Conservation (phyloP, 1,140 invertebrate genomes). For the Coenobita brevimanus region DNA sequence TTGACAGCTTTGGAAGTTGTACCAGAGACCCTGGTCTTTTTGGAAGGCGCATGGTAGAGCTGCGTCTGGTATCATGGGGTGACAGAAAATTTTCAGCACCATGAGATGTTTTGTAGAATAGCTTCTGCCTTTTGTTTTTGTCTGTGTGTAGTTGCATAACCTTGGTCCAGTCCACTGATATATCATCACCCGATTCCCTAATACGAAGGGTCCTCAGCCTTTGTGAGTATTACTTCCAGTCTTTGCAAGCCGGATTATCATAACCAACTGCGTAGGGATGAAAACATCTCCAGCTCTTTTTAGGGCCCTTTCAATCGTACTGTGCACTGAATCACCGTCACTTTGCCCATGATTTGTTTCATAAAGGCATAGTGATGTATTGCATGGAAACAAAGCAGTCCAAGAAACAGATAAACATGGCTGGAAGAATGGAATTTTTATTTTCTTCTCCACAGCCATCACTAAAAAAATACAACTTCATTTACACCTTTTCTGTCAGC, state of each 20-base stretch:
- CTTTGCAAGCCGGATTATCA: constrained; percentile 30
- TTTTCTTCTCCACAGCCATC: constrained; percentile 26
- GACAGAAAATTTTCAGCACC: constrained; percentile 1
- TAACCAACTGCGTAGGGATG: constrained; percentile 31
- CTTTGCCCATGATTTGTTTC: constrained; percentile 19
- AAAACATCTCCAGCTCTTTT: constrained; percentile 20
- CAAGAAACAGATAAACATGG: constrained; percentile 30
- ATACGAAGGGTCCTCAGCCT: constrained; percentile 9
- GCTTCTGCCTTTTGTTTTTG: constrained; percentile 27
- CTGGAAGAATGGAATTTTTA: constrained; percentile 27
- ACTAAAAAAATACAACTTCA: constrained; percentile 14
- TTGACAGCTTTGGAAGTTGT: constrained; percentile 21
- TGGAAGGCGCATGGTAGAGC: not conserved
- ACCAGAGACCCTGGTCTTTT: not conserved
- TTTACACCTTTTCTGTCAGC: too few relatives aligned
- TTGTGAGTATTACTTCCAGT: constrained; percentile 35
- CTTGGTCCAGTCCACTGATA: constrained; percentile 38
- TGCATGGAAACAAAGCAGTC: constrained; percentile 4
- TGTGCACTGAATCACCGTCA: constrained; percentile 12
- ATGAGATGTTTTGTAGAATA: constrained; percentile 24
- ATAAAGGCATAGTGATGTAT: constrained; percentile 5
- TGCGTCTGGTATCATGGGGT: constrained; percentile 16
- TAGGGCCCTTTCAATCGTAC: constrained; percentile 6
- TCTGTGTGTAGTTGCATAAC: constrained; percentile 27
- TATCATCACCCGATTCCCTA: constrained; percentile 6